phyloP scores from a whole-genome alignment of 2,113 vertebrate species.

The Syngnathoides biaculeatus region DNA sequence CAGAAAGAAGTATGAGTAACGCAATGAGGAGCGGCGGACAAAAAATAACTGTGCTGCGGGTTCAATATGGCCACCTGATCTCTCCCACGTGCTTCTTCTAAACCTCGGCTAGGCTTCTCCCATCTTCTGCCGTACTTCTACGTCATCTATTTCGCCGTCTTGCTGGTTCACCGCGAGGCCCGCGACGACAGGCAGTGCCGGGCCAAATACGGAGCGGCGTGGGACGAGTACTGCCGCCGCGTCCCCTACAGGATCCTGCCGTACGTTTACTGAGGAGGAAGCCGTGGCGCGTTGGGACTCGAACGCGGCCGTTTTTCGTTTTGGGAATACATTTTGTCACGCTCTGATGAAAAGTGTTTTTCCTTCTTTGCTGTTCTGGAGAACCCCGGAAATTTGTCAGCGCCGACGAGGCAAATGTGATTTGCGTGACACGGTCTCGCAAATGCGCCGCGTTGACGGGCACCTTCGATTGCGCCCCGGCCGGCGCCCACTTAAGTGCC shows the following conservation, averaged over 20 bases:
- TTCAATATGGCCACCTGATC: slow-evolving; percentile 13
- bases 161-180: slow-evolving; percentile 83
- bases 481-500: slow-evolving; percentile 31
- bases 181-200: slow-evolving; percentile 83
- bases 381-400: too few species aligned
- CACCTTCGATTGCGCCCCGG: slow-evolving; percentile 47
- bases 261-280: slow-evolving; percentile 78
- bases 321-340: too few species aligned
- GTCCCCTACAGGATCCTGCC: slow-evolving; percentile 88
- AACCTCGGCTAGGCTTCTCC: slow-evolving; percentile 73
- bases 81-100: background rate
- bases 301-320: too few species aligned
- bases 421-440: slow-evolving; percentile 7
- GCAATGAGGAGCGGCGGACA: background rate
- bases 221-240: slow-evolving; percentile 80
- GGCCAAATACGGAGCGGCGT: slow-evolving; percentile 81
- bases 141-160: slow-evolving; percentile 77
- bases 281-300: background rate
- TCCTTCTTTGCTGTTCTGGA: too few species aligned
- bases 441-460: slow-evolving; percentile 15
- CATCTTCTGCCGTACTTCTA: slow-evolving; percentile 88
- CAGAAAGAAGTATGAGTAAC: background rate
- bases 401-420: slow-evolving; percentile 12
- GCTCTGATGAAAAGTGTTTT: too few species aligned
- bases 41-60: background rate